phyloP scores from a whole-genome alignment of 2,888 invertebrate genomes.

The Schrankia costaestrigalis region DNA sequence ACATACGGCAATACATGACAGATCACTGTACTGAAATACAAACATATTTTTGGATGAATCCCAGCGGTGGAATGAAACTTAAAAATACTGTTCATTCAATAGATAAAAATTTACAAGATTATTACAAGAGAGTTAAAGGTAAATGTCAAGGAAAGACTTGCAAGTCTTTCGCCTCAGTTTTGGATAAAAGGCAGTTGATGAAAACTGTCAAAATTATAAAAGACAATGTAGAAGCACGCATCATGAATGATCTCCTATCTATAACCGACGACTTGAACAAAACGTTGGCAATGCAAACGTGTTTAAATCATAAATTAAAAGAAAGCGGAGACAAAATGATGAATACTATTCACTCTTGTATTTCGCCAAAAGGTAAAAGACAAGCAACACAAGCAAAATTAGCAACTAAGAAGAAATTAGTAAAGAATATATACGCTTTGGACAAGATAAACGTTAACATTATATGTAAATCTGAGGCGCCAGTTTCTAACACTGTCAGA shows the following conservation, averaged over 20 bases:
- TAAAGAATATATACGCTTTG: constrained; percentile 48
- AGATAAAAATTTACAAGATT: constrained; percentile 52
- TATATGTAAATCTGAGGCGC: constrained; percentile 47
- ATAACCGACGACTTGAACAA: constrained; percentile 37
- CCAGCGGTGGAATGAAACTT: constrained; percentile 56
- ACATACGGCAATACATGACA: constrained; percentile 55
- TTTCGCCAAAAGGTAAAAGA: constrained; percentile 12
- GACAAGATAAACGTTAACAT: constrained; percentile 62
- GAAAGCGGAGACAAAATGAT: constrained; percentile 31
- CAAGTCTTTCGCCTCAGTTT: constrained; percentile 43
- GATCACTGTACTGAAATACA: constrained; percentile 69
- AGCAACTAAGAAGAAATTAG: constrained; percentile 11
- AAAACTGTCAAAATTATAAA: constrained; percentile 12
- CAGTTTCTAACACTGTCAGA: too few species aligned
- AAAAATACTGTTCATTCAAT: constrained; percentile 54
- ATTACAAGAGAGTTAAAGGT: constrained; percentile 58
- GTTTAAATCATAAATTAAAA: constrained; percentile 30
- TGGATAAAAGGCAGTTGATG: constrained; percentile 45
- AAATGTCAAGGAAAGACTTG: constrained; percentile 60
- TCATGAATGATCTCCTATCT: constrained; percentile 25
- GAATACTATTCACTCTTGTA: constrained; percentile 28
- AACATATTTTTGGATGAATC: constrained; percentile 64
- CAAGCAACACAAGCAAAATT: constrained; percentile 20
- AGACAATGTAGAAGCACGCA: constrained; percentile 10
- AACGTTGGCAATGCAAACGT: constrained; percentile 23